Conservation (phyloP, 2,797 vertebrate genomes). For the Alauda arvensis region DNA sequence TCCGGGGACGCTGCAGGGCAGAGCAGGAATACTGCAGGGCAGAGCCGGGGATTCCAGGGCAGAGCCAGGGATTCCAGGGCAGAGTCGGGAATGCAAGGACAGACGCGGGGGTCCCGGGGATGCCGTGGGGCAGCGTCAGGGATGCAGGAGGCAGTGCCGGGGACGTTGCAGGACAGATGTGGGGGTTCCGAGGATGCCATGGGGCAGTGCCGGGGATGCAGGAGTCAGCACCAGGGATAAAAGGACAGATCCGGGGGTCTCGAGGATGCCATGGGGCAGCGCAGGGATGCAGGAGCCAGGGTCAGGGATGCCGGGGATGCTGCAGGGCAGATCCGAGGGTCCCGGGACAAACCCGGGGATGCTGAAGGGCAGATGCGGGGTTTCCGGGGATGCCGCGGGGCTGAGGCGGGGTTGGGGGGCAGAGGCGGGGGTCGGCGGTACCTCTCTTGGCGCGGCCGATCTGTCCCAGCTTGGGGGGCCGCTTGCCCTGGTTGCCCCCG, state of each 20-base stretch:
- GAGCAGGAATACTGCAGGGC: not conserved
- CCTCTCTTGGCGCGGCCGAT: slow-evolving; percentile 94
- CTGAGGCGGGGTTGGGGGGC: not conserved
- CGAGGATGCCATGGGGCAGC: not conserved
- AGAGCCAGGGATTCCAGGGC: not conserved
- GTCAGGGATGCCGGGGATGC: not conserved
- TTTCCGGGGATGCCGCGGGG: not conserved
- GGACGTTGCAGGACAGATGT: not conserved
- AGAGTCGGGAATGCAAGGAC: not conserved
- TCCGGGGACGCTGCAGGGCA: not conserved
- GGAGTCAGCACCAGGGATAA: not conserved
- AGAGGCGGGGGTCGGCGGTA: not conserved
- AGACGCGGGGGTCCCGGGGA: not conserved
- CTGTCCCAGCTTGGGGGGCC: slow-evolving; percentile 96
- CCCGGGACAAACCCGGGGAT: not conserved
- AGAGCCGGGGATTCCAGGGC: not conserved
- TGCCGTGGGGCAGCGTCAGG: not conserved
- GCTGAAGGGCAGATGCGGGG: not conserved
- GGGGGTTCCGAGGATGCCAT: not conserved
- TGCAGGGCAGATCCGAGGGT: not conserved
- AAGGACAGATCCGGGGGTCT: not conserved
- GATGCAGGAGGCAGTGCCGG: not conserved
- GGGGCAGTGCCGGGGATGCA: not conserved
- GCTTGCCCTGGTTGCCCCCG: slow-evolving; percentile 89
- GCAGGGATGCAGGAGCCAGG: not conserved